These are phyloP conservation scores for Edolisoma coerulescens DNA, from an alignment of 2,113 vertebrate genomes.

Conservation along the genomic window DNA sequence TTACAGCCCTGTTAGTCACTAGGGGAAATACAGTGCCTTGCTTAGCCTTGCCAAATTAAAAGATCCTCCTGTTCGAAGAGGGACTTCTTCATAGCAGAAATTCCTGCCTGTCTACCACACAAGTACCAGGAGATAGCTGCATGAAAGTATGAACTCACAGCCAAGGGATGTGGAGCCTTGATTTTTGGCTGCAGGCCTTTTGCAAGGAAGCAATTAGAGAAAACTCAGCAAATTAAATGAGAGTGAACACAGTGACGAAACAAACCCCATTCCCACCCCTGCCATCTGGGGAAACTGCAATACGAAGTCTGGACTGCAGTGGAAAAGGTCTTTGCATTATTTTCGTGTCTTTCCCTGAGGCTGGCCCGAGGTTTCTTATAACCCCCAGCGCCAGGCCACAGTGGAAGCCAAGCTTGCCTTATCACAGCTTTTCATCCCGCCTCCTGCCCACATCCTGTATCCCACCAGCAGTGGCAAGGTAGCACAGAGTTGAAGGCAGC, in stretches of 20 bases:
- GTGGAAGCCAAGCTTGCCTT: background rate
- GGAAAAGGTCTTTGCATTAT: background rate
- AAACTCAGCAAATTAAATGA: background rate
- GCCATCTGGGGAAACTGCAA: background rate
- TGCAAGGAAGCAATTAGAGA: conserved; percentile 1
- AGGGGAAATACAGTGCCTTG: accelerated
- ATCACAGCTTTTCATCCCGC: background rate
- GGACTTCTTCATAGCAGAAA: background rate
- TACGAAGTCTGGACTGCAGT: background rate
- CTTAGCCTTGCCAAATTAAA: background rate
- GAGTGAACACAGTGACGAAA: background rate
- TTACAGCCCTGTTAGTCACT: background rate
- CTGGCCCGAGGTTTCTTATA: background rate
- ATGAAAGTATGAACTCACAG: background rate
- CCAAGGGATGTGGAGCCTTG: background rate
- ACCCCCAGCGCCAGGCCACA: background rate
- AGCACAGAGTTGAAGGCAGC: background rate
- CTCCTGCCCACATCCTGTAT: background rate
- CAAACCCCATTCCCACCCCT: background rate
- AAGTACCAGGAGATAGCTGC: background rate
- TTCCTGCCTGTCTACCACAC: background rate
- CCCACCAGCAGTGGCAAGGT: background rate
- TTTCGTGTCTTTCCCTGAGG: background rate
- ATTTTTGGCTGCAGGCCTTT: background rate
- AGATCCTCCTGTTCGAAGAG: background rate